Evolutionary conservation across 1,140 invertebrate genomes (phyloP).

Genomic region (Heliconius hermathena): DNA sequence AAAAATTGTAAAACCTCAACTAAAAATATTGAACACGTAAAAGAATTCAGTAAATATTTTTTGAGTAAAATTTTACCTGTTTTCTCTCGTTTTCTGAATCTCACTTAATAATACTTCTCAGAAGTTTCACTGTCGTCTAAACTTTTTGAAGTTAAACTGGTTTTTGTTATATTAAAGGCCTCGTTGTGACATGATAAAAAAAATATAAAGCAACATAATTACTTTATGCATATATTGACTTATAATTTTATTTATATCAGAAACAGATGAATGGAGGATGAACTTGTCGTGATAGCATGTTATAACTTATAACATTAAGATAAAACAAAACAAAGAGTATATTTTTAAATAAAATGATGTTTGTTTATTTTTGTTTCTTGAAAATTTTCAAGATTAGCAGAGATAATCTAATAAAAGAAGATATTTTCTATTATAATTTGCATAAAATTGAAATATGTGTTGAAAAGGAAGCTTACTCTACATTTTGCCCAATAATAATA

Average conservation of each 20-base stretch:
- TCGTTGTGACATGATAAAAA: neutral
- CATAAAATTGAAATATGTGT: too few relatives aligned
- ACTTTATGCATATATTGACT: neutral
- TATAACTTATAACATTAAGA: neutral
- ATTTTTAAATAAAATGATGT: neutral
- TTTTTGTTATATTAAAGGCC: neutral
- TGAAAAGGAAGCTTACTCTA: too few relatives aligned
- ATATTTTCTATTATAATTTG: neutral
- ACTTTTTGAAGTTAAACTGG: neutral
- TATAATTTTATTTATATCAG: neutral
- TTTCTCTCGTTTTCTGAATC: too few relatives aligned
- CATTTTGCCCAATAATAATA: too few relatives aligned
- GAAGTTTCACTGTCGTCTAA: neutral
- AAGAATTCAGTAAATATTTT: neutral
- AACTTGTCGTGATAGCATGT: neutral
- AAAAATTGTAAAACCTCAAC: too few relatives aligned
- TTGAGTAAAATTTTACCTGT: neutral
- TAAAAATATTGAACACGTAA: neutral
- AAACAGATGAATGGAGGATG: neutral
- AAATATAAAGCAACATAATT: neutral
- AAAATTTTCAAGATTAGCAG: neutral
- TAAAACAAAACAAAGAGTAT: neutral
- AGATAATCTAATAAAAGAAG: neutral
- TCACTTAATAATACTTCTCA: slow-evolving; percentile 1
- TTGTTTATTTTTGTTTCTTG: neutral